Conservation (phyloP, 2,888 invertebrate species). For the Patella depressa region DNA sequence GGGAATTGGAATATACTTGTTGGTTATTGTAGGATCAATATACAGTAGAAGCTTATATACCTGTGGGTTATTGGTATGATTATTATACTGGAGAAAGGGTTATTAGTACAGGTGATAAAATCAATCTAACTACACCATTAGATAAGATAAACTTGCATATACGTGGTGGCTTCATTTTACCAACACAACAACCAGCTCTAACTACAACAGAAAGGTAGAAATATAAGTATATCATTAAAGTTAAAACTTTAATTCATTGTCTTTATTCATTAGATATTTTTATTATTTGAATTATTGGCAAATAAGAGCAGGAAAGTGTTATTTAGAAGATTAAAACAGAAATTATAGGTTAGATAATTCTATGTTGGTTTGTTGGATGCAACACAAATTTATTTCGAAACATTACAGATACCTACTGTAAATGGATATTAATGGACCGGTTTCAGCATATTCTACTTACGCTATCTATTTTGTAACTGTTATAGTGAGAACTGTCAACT, state of each 20-base stretch:
- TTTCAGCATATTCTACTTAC: too few species aligned
- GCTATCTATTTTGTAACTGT: too few species aligned
- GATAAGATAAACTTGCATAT: constrained; percentile 77
- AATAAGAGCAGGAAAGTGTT: too few species aligned
- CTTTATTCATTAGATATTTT: not conserved
- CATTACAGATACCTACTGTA: too few species aligned
- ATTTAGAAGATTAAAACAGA: too few species aligned
- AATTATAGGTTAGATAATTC: too few species aligned
- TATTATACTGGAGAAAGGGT: constrained; percentile 40
- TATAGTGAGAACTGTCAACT: too few species aligned
- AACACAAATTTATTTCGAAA: too few species aligned
- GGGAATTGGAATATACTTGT: not conserved
- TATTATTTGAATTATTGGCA: too few species aligned
- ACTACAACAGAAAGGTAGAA: constrained; percentile 64
- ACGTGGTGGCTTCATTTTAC: constrained; percentile 81
- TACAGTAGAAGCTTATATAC: constrained; percentile 34
- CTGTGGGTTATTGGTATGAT: constrained; percentile 41
- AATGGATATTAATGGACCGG: too few species aligned
- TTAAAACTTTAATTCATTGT: not conserved
- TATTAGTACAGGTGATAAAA: constrained; percentile 23
- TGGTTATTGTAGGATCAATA: constrained; percentile 35
- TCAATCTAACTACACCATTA: constrained; percentile 74
- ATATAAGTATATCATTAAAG: too few species aligned
- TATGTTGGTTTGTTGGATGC: too few species aligned
- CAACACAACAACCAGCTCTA: constrained; percentile 77